Base-by-base conservation (phyloP, 2,888 invertebrate species). In the Eutolmus rufibarbis region DNA sequence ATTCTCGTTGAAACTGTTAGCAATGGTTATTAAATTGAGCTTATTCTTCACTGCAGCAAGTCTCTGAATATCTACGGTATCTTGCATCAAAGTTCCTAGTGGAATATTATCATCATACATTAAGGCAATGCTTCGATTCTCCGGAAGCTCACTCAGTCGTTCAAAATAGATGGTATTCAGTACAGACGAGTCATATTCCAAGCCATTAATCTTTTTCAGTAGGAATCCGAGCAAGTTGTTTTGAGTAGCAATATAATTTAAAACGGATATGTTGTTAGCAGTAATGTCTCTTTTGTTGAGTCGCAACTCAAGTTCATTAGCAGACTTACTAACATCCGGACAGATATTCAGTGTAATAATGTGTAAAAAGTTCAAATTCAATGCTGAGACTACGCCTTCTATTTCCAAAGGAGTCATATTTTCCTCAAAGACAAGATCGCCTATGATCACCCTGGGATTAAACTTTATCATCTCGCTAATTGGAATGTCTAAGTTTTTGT, bases 361-460 rank as follows among this genome's bases (percentile, higher is more conserved):
- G 89, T 96, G 96, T 81, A 96, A 94, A 86, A 96, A 93, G 93
- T 96, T 96, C 1, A 96, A 94, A 91, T 96, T 95, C 23, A 96
- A 91, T 89, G 95, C 95, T 46, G 94, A 94, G 88, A 96, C 96
- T 90, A 95, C 94, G 0, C 94, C 92, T 90, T 96, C 96, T 87
- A 97, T 94, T 90, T 95, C 94, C 2, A 95, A 93, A 0, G 96
- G 95, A 4, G 95, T 94, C 86, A 95, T 92, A 87, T 95, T 94
- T 89, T 95, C 94, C 88, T 95, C 94, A 90, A 96, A 96, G 88
- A 96, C 94, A 90, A 96, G 93, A 89, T 94, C 94, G 2, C 95
- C 95, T 89, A 95, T 94, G 87, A 95, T 93, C 89, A 94, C 94
- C 87, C 94, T 94, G 12, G 95, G 93, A 90, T 92, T 91, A 16